Conservation (phyloP, 2,888 invertebrate genomes). For the Abrostola tripartita region DNA sequence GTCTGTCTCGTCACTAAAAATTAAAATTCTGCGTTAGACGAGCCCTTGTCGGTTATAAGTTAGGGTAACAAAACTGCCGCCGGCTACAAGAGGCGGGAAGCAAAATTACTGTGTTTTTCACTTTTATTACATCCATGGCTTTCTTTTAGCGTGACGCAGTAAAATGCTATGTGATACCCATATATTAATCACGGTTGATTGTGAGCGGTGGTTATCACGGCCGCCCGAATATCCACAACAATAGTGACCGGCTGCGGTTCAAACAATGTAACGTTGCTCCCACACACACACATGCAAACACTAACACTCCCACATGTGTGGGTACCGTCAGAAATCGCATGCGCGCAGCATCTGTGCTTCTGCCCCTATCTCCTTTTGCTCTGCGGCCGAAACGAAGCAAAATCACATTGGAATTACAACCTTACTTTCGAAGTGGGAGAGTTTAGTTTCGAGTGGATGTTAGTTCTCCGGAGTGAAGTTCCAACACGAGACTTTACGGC, state of each 20-base stretch:
- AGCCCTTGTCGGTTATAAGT: background rate
- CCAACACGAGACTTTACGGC: slow-evolving; percentile 76
- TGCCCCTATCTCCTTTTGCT: slow-evolving; percentile 72
- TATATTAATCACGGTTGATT: slow-evolving; percentile 73
- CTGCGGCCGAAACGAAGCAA: slow-evolving; percentile 55
- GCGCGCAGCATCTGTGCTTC: slow-evolving; percentile 86
- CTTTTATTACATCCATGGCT: slow-evolving; percentile 12
- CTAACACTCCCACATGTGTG: slow-evolving; percentile 59
- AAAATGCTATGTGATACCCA: slow-evolving; percentile 48
- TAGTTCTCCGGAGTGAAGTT: slow-evolving; percentile 58
- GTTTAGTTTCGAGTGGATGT: slow-evolving; percentile 45
- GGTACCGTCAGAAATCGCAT: slow-evolving; percentile 75
- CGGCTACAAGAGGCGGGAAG: background rate
- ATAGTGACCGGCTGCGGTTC: slow-evolving; percentile 77
- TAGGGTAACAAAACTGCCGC: background rate
- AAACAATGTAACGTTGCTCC: slow-evolving; percentile 75
- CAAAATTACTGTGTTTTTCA: slow-evolving; percentile 12
- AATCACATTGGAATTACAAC: slow-evolving; percentile 34
- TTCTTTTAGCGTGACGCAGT: slow-evolving; percentile 46
- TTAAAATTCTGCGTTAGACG: slow-evolving; percentile 1
- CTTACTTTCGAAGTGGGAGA: slow-evolving; percentile 8
- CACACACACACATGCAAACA: slow-evolving; percentile 65
- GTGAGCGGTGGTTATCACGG: slow-evolving; percentile 70
- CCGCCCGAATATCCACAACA: slow-evolving; percentile 75
- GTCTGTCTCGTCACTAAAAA: background rate